phyloP scores from a whole-genome alignment of 2,888 invertebrate species.

The Cyrtodaria siliqua region DNA sequence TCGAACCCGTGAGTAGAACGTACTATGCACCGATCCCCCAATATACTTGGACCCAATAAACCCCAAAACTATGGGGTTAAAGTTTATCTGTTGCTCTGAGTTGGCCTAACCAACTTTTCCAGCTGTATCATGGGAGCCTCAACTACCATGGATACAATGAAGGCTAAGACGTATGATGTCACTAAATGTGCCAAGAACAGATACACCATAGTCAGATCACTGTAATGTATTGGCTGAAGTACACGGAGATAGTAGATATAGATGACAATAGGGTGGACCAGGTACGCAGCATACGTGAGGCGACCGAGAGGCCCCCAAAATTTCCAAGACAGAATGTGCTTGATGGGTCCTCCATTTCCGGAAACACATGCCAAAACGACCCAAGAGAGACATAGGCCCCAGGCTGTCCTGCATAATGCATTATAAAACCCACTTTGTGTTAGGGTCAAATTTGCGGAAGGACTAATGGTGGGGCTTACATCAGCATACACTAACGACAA shows the following conservation, averaged over 20 bases:
- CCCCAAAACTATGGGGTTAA: too few species aligned
- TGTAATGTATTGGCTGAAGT: slow-evolving; percentile 41
- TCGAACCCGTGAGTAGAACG: too few species aligned
- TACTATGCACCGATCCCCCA: too few species aligned
- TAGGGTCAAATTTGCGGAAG: not conserved
- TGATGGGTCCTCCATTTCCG: slow-evolving; percentile 90
- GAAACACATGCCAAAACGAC: slow-evolving; percentile 87
- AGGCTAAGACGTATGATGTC: slow-evolving; percentile 53
- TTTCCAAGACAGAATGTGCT: slow-evolving; percentile 92
- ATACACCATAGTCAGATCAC: slow-evolving; percentile 46
- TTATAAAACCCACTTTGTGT: not conserved
- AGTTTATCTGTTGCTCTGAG: too few species aligned
- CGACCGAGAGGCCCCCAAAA: slow-evolving; percentile 95
- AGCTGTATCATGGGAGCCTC: slow-evolving; percentile 67
- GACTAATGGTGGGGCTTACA: too few species aligned
- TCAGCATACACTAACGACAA: slow-evolving; percentile 78
- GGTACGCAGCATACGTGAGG: slow-evolving; percentile 97
- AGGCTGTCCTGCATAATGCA: slow-evolving; percentile 78
- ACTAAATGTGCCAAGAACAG: slow-evolving; percentile 49
- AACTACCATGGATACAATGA: slow-evolving; percentile 56
- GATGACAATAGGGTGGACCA: slow-evolving; percentile 86
- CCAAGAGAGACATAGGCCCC: slow-evolving; percentile 87
- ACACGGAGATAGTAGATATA: slow-evolving; percentile 34
- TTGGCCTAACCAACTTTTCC: slow-evolving; percentile 57
- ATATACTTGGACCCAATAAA: too few species aligned